These are phyloP conservation scores for Drosophila persimilis DNA, from an alignment of 1,140 invertebrate species.

Conservation along the genomic window DNA sequence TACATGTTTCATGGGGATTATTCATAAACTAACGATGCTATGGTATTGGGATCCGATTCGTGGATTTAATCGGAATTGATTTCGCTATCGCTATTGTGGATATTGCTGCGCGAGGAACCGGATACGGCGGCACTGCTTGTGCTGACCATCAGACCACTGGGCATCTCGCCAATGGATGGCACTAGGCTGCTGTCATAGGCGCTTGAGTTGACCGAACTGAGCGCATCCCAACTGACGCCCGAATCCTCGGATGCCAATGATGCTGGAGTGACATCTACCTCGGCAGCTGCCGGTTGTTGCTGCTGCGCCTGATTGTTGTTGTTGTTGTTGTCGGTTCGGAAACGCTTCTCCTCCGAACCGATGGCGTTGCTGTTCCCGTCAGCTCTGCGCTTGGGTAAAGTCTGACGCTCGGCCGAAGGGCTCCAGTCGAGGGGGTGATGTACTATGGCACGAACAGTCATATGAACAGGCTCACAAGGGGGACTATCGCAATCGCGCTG, in stretches of 20 bases:
- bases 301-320: neutral
- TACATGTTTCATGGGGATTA: too few relatives aligned
- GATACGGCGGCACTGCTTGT: conserved; percentile 66
- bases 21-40: too few relatives aligned
- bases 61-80: neutral
- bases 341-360: conserved; percentile 16
- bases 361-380: neutral
- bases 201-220: conserved; percentile 33
- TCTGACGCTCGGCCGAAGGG: conserved; percentile 3
- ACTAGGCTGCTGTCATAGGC: conserved; percentile 18
- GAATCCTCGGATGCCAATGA: conserved; percentile 33
- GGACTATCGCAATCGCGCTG: conserved; percentile 31
- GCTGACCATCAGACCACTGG: conserved; percentile 61
- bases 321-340: neutral
- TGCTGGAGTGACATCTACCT: conserved; percentile 33
- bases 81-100: neutral
- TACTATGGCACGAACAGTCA: conserved; percentile 49
- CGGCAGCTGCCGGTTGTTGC: neutral
- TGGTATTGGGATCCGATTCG: neutral
- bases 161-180: conserved; percentile 60
- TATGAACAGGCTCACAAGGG: conserved; percentile 12
- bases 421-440: conserved; percentile 67
- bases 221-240: conserved; percentile 46
- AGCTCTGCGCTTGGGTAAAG: conserved; percentile 17
- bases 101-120: conserved; percentile 24